phyloP scores from a whole-genome alignment of 2,113 vertebrate species.

The Mormyrus iriodes region DNA sequence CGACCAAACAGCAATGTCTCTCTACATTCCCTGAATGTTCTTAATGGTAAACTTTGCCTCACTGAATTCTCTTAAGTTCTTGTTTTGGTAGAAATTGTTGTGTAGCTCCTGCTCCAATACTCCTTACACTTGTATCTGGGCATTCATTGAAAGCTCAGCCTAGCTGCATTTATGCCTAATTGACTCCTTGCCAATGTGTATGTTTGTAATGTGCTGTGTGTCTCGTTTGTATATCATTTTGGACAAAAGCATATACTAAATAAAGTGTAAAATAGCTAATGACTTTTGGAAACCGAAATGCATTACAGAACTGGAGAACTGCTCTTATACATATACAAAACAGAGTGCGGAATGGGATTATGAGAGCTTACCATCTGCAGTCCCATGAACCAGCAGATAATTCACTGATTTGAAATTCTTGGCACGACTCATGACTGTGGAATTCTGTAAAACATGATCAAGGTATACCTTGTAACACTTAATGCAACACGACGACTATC shows the following conservation, averaged over 20 bases:
- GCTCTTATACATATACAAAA: neutral
- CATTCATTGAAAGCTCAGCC: neutral
- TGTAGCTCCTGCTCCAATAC: neutral
- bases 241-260: neutral
- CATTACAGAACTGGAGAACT: neutral
- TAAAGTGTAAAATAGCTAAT: neutral
- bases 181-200: neutral
- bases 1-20: neutral
- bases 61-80: neutral
- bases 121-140: neutral
- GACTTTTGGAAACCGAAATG: neutral
- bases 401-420: slow-evolving; percentile 83
- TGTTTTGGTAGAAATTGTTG: neutral
- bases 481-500: neutral
- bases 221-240: neutral
- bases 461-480: neutral
- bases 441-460: slow-evolving; percentile 66
- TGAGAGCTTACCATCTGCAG: slow-evolving; percentile 84
- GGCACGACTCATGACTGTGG: slow-evolving; percentile 86
- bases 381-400: slow-evolving; percentile 95
- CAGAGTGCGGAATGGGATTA: neutral
- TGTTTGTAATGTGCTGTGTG: neutral
- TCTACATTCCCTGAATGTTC: neutral
- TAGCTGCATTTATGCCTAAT: neutral
- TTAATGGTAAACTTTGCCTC: neutral